A percentile compares a stretch with the other conserved stretches of the same genome.
phyloP scores from a whole-genome alignment of 1,140 invertebrate species.

The Temnothorax nylanderi region DNA sequence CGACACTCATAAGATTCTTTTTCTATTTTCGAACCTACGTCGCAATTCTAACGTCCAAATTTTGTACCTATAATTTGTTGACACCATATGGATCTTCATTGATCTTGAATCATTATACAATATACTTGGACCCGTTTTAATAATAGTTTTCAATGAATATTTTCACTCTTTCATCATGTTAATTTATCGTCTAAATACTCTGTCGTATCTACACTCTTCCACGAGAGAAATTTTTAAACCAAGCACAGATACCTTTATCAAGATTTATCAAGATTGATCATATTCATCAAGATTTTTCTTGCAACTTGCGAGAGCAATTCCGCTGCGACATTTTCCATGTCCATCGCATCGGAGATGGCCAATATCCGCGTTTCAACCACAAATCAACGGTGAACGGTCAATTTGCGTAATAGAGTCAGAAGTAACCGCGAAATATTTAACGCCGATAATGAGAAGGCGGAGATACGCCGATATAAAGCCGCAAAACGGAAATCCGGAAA shows the following conservation, averaged over 20 bases:
- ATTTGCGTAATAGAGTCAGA: not conserved
- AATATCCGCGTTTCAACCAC: constrained; percentile 6
- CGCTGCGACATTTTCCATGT: not conserved
- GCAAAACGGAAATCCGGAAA: not conserved
- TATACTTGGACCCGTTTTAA: not conserved
- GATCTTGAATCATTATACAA: not conserved
- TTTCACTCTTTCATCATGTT: not conserved
- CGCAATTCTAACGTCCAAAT: not conserved
- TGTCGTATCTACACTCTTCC: not conserved
- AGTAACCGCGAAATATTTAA: constrained; percentile 17
- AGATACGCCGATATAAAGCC: not conserved
- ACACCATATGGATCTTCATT: not conserved
- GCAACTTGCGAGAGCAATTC: not conserved
- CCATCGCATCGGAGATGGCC: not conserved
- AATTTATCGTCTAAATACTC: not conserved
- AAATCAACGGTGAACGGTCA: constrained; percentile 15
- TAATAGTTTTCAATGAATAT: not conserved
- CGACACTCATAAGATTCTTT: not conserved
- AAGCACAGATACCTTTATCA: not conserved
- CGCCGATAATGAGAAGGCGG: not conserved
- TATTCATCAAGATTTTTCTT: not conserved
- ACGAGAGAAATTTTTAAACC: not conserved
- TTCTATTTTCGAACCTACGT: not conserved
- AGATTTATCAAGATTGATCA: no score
- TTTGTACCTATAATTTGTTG: constrained; percentile 30